phyloP scores from a whole-genome alignment of 2,888 invertebrate genomes.

The Pristionchus exspectatus region DNA sequence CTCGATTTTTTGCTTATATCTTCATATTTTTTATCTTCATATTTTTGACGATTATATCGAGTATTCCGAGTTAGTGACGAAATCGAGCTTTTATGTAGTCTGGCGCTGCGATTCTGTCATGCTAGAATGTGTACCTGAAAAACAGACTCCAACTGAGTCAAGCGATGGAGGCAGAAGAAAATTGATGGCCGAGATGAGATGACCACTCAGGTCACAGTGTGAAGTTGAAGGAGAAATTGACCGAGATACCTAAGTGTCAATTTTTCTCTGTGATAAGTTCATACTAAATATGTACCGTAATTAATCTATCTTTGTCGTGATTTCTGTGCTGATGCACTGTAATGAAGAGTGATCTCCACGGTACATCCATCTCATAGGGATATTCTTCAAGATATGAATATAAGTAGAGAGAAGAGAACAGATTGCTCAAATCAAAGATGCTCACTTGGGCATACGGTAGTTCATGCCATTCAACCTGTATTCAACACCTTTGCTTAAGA shows the following conservation, averaged over 20 bases:
- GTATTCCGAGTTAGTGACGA: no score
- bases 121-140: conserved; percentile 27
- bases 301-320: not conserved
- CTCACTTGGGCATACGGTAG: conserved; percentile 46
- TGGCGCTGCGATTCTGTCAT: not conserved
- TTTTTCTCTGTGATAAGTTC: not conserved
- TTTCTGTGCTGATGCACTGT: not conserved
- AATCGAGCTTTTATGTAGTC: not conserved
- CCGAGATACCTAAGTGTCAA: conserved; percentile 20
- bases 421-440: not conserved
- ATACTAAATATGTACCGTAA: conserved; percentile 9
- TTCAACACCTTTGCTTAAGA: not conserved
- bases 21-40: no score
- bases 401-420: not conserved
- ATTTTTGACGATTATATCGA: no score
- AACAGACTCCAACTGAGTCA: conserved; percentile 26
- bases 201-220: not conserved
- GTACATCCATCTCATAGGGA: not conserved
- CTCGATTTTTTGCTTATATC: no score
- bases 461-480: conserved; percentile 22
- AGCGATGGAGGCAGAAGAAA: not conserved
- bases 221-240: not conserved
- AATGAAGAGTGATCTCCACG: conserved; percentile 28
- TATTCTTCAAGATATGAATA: conserved; percentile 11
- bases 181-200: not conserved